Evolutionary conservation across 2,113 vertebrate genomes (phyloP), one percentile per base, ranked within the genome.

Genomic region (Gallinago media): DNA sequence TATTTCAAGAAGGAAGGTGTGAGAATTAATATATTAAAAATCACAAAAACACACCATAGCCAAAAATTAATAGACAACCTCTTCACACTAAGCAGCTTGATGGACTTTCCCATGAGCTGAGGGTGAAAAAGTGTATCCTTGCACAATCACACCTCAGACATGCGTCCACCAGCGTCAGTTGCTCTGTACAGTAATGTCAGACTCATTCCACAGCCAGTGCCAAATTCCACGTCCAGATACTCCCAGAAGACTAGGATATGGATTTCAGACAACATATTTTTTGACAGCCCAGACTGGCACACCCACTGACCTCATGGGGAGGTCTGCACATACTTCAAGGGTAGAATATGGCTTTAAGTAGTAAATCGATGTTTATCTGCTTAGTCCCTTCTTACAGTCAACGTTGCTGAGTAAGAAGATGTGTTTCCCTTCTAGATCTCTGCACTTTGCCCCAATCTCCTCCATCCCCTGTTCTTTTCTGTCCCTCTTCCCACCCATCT

Each of bases 221-320:
- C 96, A 96, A 90, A 70, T 83, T 90, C 83, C 74, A 63, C 0
- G 1, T 86, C 72, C 76, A 80, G 56, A 58, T 88, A 74, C 40
- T 93, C 90, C 83, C 95, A 36, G 7, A 79, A 74, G 59, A 11
- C 50, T 23, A 50, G 68, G 55, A 62, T 76, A 73, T 88, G 79
- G 88, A 92, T 94, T 83, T 95, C 89, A 94, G 62, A 74, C 34
- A 89, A 50, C 50, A 10, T 86, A 83, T 22, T 70, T 94, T 81
- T 74, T 86, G 67, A 93, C 96, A 94, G 52, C 49, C 61, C 68
- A 93, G 90, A 92, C 90, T 97, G 94, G 92, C 94, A 95, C 96
- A 94, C 93, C 96, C 96, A 42, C 83, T 97, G 96, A 97, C 85
- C 56, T 97, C 96, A 96, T 95, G 85, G 85, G 88, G 92, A 96